A percentile compares a stretch with the other conserved stretches of the same genome.
These are phyloP conservation scores for Sardinella longiceps DNA, from an alignment of 2,797 vertebrate genomes.

Conservation along the genomic window DNA sequence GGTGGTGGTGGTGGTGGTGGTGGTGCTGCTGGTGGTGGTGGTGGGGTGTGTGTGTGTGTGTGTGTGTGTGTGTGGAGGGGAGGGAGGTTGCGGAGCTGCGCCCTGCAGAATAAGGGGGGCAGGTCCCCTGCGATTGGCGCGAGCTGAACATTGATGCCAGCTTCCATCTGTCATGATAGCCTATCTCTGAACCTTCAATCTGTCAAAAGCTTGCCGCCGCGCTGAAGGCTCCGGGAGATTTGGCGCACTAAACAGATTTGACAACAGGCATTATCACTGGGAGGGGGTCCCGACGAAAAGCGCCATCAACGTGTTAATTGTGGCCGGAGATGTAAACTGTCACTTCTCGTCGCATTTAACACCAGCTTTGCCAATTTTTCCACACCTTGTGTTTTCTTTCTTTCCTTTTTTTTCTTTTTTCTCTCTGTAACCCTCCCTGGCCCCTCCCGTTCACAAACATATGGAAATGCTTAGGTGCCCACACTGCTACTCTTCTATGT, in stretches of 20 bases:
- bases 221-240: conserved; percentile 99
- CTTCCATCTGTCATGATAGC: conserved; percentile 99
- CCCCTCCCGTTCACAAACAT: conserved; percentile 75
- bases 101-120: conserved; percentile 99
- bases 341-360: conserved; percentile 99
- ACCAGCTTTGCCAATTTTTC: conserved; percentile 83
- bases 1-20: no score
- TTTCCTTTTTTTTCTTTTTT: neutral
- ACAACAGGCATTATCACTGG: conserved; percentile 99
- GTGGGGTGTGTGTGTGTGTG: neutral
- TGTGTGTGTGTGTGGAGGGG: conserved; percentile 25
- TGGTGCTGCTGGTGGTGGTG: no score
- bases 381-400: conserved; percentile 77
- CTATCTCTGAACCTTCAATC: conserved; percentile 99
- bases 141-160: conserved; percentile 99
- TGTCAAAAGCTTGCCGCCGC: conserved; percentile 99
- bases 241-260: conserved; percentile 99
- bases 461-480: conserved; percentile 76
- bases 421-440: conserved; percentile 29
- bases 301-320: conserved; percentile 99
- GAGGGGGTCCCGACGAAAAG: conserved; percentile 82
- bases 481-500: conserved; percentile 43
- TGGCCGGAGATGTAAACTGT: conserved; percentile 99
- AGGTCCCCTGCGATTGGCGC: conserved; percentile 99
- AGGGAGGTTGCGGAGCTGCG: conserved; percentile 94